Percentiles rank a stretch among this genome's conserved stretches.
Conservation (phyloP, 1,140 invertebrate species). For the Pentalonia nigronervosa region DNA sequence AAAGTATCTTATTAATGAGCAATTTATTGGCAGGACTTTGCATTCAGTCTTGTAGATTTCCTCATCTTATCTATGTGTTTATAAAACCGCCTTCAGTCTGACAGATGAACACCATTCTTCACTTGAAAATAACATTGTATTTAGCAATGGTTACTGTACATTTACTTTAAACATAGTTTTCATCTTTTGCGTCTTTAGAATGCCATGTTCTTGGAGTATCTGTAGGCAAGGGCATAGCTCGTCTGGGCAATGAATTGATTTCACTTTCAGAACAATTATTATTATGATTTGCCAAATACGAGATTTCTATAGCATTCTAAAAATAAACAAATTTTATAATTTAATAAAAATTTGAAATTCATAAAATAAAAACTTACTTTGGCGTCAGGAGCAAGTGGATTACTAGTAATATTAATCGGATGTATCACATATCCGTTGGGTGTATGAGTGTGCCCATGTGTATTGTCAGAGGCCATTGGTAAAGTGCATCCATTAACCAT, state of each 20-base stretch:
- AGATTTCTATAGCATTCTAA: slow-evolving; percentile 61
- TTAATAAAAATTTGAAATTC: not conserved
- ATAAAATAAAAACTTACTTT: slow-evolving; percentile 62
- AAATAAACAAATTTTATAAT: slow-evolving; percentile 33
- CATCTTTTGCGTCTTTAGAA: slow-evolving; percentile 45
- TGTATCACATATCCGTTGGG: slow-evolving; percentile 56
- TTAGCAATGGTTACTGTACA: not conserved
- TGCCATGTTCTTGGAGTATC: slow-evolving; percentile 42
- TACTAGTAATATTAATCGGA: slow-evolving; percentile 73
- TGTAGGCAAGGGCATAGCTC: slow-evolving; percentile 34
- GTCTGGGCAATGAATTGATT: slow-evolving; percentile 49
- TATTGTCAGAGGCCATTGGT: slow-evolving; percentile 40
- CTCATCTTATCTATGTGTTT: slow-evolving; percentile 11
- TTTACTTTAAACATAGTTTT: slow-evolving; percentile 38
- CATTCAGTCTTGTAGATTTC: slow-evolving; percentile 54
- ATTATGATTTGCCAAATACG: slow-evolving; percentile 60
- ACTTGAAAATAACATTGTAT: not conserved
- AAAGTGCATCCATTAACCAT: slow-evolving; percentile 51
- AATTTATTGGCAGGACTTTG: slow-evolving; percentile 54
- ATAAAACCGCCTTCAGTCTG: slow-evolving; percentile 24
- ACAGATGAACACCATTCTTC: not conserved
- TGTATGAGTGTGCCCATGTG: slow-evolving; percentile 56
- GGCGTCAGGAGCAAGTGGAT: slow-evolving; percentile 72
- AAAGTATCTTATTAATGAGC: slow-evolving; percentile 43
- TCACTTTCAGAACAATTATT: slow-evolving; percentile 59